Percentiles rank a stretch among this genome's conserved stretches.
Conservation (phyloP, 2,797 vertebrate genomes). For the Miichthys miiuy region DNA sequence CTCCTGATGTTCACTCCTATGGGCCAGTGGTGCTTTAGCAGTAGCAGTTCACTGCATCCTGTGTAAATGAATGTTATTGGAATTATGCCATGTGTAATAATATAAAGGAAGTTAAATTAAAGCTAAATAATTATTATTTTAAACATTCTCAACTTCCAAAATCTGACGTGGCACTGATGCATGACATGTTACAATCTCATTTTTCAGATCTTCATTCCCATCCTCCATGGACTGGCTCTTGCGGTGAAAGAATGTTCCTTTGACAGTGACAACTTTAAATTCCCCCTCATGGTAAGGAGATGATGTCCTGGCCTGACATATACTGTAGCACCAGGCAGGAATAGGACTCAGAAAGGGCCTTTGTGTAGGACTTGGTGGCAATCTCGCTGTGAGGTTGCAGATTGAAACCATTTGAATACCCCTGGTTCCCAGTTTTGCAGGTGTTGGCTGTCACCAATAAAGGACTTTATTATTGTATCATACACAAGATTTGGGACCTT, state of each 20-base stretch:
- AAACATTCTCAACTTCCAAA: not conserved
- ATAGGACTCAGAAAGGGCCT: not conserved
- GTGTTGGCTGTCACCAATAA: too few species aligned
- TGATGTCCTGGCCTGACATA: not conserved
- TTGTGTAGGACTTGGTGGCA: not conserved
- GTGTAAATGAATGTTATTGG: not conserved
- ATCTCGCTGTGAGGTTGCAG: too few species aligned
- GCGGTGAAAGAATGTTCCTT: slow-evolving; percentile 99
- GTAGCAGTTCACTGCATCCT: not conserved
- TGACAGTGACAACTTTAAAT: slow-evolving; percentile 99
- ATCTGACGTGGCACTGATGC: not conserved
- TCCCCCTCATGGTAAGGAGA: slow-evolving; percentile 94
- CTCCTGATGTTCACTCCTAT: not conserved
- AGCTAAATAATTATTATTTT: not conserved
- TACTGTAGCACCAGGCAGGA: not conserved
- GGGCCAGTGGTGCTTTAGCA: too few species aligned
- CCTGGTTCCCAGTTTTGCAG: too few species aligned
- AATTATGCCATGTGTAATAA: not conserved
- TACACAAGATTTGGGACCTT: not conserved
- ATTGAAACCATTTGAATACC: too few species aligned
- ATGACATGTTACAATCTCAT: not conserved
- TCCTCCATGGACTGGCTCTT: slow-evolving; percentile 94
- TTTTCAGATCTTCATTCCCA: slow-evolving; percentile 95
- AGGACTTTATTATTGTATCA: too few species aligned
- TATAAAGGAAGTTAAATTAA: not conserved